Base-by-base conservation (phyloP, 2,113 vertebrate genomes). In the Calyptommatus sinebrachiatus region DNA sequence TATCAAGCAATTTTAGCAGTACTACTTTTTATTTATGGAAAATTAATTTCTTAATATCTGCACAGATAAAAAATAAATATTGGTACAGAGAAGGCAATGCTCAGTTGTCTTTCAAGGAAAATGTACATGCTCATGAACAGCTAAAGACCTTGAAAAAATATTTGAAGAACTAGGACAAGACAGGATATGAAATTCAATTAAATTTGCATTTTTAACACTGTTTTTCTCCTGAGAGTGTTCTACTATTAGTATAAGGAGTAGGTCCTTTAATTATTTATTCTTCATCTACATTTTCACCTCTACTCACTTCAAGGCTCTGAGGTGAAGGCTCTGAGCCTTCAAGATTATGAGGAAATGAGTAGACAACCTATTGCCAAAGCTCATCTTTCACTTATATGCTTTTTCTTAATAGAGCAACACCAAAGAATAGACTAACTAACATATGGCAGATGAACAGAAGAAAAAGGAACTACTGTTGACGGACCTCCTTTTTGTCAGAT, bases 61-160 rank as follows among this genome's bases (percentile, higher is more conserved):
- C 91, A 91, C 90, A 89, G 83, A 88, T 92, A 6, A 92, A 89
- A 94, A 90, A 85, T 83, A 87, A 88, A 89, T 67, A 85, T 89
- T 62, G 83, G 88, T 57, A 79, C 83, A 89, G 88, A 85, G 91
- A 92, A 91, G 84, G 81, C 84, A 89, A 87, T 82, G 69, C 75
- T 60, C 82, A 63, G 77, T 62, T 73, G 26, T 79, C 60, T 92
- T 91, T 78, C 88, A 92, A 80, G 82, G 83, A 83, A 81, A 89
- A 81, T 72, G 63, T 80, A 65, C 77, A 84, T 79, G 60, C 73
- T 28, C 9, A 77, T 86, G 86, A 92, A 82, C 74, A 73, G 88
- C 69, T 45, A 80, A 0, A 0, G 83, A 78, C 66, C 84, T 76
- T 76, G 76, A 79, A 50, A 79, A 66, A 35, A 62, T 35, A 85